These are phyloP conservation scores for Tolmerus cingulatus DNA, from an alignment of 2,888 invertebrate genomes.

Conservation along the genomic window DNA sequence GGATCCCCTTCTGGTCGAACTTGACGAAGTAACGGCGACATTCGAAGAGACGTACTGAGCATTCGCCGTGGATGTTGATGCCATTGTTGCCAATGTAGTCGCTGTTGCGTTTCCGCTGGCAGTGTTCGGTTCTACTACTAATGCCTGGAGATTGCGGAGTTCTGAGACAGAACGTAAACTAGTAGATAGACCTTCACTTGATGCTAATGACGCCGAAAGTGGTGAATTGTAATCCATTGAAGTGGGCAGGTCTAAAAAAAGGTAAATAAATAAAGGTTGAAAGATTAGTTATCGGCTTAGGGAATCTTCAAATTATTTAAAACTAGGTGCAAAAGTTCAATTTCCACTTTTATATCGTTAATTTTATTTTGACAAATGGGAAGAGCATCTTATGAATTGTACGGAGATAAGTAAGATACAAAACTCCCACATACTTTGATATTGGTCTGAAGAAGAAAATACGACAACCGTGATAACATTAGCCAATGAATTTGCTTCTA, in stretches of 20 bases:
- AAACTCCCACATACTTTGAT: no score
- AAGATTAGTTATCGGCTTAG: not conserved
- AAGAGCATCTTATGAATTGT: no score
- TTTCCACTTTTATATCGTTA: no score
- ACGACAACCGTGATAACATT: no score
- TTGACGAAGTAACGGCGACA: conserved; percentile 44
- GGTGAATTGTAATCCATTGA: conserved; percentile 68
- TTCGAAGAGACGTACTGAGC: conserved; percentile 48
- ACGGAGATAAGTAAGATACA: no score
- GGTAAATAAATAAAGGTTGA: not conserved
- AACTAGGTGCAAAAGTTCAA: no score
- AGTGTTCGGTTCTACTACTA: conserved; percentile 52
- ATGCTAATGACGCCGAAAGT: conserved; percentile 71
- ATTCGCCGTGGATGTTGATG: not conserved
- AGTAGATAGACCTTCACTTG: conserved; percentile 66
- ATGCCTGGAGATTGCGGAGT: conserved; percentile 69
- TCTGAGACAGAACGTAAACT: conserved; percentile 66
- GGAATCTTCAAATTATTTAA: not conserved
- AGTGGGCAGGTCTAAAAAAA: conserved; percentile 64
- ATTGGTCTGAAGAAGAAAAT: no score
- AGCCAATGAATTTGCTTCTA: not conserved
- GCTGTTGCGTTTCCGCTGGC: conserved; percentile 29
- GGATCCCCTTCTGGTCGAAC: conserved; percentile 8
- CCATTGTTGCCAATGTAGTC: conserved; percentile 34
- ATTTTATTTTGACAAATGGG: no score